Evolutionary conservation across 2,113 vertebrate species (phyloP).

Genomic region (Greenwoodochromis staneri): DNA sequence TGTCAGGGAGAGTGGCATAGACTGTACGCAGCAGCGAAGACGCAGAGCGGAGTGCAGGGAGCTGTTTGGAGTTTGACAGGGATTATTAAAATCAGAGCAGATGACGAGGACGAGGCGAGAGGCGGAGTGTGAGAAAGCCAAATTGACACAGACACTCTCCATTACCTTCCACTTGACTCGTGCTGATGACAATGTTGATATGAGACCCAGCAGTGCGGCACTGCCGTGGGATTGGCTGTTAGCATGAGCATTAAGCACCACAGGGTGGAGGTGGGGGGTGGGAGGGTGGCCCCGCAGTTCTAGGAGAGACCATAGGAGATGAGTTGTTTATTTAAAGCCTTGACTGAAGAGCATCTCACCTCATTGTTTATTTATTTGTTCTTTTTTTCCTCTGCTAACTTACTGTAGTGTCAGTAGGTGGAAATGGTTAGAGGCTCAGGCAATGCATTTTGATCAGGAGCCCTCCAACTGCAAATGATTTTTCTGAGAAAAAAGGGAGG

Average conservation of each 20-base stretch:
- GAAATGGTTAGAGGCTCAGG: slow-evolving; percentile 29
- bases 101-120: slow-evolving; percentile 81
- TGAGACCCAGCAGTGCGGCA: slow-evolving; percentile 48
- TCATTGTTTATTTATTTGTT: slow-evolving; percentile 57
- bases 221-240: slow-evolving; percentile 74
- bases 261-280: slow-evolving; percentile 27
- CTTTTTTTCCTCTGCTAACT: slow-evolving; percentile 25
- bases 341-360: slow-evolving; percentile 47
- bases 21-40: slow-evolving; percentile 40
- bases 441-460: slow-evolving; percentile 62
- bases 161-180: slow-evolving; percentile 93
- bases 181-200: slow-evolving; percentile 80
- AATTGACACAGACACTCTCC: slow-evolving; percentile 98
- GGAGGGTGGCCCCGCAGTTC: slow-evolving; percentile 4
- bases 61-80: slow-evolving; percentile 96
- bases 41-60: slow-evolving; percentile 66
- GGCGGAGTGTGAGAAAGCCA: slow-evolving; percentile 82
- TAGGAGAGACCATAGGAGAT: slow-evolving; percentile 40
- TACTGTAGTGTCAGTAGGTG: slow-evolving; percentile 40
- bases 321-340: slow-evolving; percentile 71
- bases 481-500: slow-evolving; percentile 10
- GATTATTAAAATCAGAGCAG: slow-evolving; percentile 99
- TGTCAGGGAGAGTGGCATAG: slow-evolving; percentile 79
- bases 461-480: slow-evolving; percentile 43
- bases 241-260: slow-evolving; percentile 75